Evolutionary conservation across 2,113 vertebrate genomes (phyloP).

Genomic region (Phrynosoma platyrhinos): DNA sequence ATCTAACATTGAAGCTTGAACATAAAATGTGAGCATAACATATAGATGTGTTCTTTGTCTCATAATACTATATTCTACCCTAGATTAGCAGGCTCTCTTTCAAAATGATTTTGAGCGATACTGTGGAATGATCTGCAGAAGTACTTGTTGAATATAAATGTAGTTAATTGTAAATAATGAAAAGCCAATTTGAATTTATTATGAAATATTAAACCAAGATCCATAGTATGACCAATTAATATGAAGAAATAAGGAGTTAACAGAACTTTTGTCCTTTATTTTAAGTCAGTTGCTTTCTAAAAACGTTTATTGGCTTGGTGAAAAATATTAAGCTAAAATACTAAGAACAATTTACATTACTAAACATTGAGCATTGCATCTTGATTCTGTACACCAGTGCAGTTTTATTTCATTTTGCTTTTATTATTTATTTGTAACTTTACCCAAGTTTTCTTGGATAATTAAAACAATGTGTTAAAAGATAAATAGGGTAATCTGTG

Average conservation of each 20-base stretch:
- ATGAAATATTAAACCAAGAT: neutral
- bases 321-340: neutral
- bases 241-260: neutral
- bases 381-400: neutral
- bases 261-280: too few relatives aligned
- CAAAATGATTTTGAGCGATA: neutral
- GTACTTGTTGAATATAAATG: neutral
- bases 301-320: neutral
- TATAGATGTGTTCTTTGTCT: too few relatives aligned
- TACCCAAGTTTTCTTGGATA: neutral
- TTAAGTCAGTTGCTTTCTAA: neutral
- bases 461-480: neutral
- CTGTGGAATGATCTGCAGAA: neutral
- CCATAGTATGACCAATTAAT: neutral
- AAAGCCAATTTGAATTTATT: neutral
- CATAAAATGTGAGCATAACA: neutral
- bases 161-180: neutral
- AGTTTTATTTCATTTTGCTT: neutral
- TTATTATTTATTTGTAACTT: neutral
- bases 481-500: neutral
- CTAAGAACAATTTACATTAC: too few relatives aligned
- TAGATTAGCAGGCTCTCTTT: neutral
- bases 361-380: neutral
- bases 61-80: neutral
- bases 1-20: neutral